Evolutionary conservation across 2,888 invertebrate species (phyloP).

Genomic region (Lingula anatina): DNA sequence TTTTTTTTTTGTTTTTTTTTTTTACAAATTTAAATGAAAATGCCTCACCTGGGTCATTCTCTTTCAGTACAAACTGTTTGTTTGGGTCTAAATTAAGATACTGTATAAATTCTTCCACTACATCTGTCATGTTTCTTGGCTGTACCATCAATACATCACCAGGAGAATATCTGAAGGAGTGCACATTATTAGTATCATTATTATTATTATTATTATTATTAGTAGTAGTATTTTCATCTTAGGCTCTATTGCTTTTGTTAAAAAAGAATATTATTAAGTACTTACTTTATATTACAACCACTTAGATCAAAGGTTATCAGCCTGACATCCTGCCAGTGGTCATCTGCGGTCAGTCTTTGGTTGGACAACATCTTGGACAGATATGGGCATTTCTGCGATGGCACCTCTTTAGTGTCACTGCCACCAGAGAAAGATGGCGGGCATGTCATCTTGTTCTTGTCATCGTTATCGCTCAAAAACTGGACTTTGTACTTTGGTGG

Average conservation of each 20-base stretch:
- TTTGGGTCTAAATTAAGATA: conserved; percentile 57
- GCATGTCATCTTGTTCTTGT: too few species aligned
- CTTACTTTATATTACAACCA: conserved; percentile 50
- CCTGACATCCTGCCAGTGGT: conserved; percentile 88
- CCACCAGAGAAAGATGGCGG: too few species aligned
- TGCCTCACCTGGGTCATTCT: conserved; percentile 36
- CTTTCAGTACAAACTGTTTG: conserved; percentile 27
- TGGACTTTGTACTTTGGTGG: conserved; percentile 25
- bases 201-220: too few species aligned
- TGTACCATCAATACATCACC: conserved; percentile 85
- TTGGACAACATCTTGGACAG: conserved; percentile 34
- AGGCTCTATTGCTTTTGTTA: too few species aligned
- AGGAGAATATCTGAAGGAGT: conserved; percentile 73
- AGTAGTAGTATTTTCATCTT: neutral
- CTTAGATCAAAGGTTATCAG: conserved; percentile 66
- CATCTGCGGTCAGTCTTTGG: conserved; percentile 66
- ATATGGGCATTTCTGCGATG: too few species aligned
- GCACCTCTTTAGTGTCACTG: too few species aligned
- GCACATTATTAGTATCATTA: neutral
- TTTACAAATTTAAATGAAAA: neutral
- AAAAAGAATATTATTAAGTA: too few species aligned
- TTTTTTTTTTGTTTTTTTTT: too few species aligned
- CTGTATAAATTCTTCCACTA: conserved; percentile 69
- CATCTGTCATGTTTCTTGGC: conserved; percentile 73
- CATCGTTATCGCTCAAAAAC: conserved; percentile 10